These are phyloP conservation scores for Microplitis deprimator DNA, from an alignment of 2,888 invertebrate species.

Conservation along the genomic window DNA sequence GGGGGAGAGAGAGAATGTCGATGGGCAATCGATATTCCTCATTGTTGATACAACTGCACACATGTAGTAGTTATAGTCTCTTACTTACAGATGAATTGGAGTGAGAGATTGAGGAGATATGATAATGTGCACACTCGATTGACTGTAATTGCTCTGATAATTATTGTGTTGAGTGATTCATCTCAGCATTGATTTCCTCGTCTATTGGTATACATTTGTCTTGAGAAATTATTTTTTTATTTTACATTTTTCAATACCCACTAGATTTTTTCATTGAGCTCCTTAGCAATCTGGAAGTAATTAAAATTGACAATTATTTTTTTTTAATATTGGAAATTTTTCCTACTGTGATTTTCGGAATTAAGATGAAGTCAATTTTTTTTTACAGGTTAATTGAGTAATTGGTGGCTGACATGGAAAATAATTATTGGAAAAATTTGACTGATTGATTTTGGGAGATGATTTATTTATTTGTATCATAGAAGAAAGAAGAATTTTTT, in stretches of 20 bases:
- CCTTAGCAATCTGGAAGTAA: too few relatives aligned
- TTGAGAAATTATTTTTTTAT: background rate
- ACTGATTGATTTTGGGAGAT: too few relatives aligned
- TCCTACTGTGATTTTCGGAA: too few relatives aligned
- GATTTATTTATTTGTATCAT: background rate
- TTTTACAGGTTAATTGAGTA: too few relatives aligned
- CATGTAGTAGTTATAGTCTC: background rate
- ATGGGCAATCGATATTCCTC: constrained; percentile 32
- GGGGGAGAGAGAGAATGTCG: background rate
- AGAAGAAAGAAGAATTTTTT: background rate
- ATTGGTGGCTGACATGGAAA: too few relatives aligned
- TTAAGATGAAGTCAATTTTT: too few relatives aligned
- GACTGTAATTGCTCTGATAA: constrained; percentile 26
- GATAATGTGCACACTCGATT: constrained; percentile 1
- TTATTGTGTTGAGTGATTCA: constrained; percentile 1
- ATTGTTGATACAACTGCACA: constrained; percentile 17
- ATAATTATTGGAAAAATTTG: too few relatives aligned
- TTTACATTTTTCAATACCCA: background rate
- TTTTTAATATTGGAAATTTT: too few relatives aligned
- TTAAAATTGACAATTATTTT: too few relatives aligned
- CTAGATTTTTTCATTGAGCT: background rate
- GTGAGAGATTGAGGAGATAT: constrained; percentile 4
- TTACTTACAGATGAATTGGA: constrained; percentile 4
- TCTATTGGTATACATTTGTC: background rate
- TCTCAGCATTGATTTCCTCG: background rate